Conservation (phyloP, 2,888 invertebrate species). For the Eremobia ochroleuca region DNA sequence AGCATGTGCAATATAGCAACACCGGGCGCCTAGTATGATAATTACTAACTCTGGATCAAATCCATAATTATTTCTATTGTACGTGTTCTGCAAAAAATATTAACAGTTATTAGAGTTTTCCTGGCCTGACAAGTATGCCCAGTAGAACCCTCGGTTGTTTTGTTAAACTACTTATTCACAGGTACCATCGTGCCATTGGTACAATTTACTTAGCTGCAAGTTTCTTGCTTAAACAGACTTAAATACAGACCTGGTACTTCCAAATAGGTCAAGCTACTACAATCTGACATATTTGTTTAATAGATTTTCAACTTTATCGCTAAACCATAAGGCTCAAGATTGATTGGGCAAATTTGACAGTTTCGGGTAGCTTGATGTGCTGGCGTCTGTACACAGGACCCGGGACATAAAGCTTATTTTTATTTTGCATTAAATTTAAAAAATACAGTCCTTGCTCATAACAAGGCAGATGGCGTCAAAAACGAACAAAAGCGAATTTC, state of each 20-base stretch:
- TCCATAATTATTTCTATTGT: constrained; percentile 21
- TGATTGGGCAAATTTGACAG: no score
- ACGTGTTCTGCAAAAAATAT: constrained; percentile 20
- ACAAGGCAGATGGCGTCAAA: constrained; percentile 28
- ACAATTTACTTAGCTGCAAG: background rate
- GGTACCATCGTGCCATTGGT: background rate
- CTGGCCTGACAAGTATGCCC: background rate
- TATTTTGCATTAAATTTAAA: background rate
- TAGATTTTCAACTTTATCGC: no score
- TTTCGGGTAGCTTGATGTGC: no score
- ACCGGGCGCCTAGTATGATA: constrained; percentile 34
- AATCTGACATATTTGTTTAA: no score
- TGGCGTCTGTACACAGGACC: no score
- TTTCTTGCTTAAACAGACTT: background rate
- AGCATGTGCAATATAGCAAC: constrained; percentile 29
- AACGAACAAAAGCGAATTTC: constrained; percentile 21
- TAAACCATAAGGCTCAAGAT: no score
- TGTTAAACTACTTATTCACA: background rate
- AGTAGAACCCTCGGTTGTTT: no score
- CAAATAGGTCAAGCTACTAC: no score
- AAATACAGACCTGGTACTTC: background rate
- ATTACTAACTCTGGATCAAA: constrained; percentile 40
- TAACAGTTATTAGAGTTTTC: background rate
- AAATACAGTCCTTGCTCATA: background rate
- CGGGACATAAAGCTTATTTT: background rate